Percentiles rank a stretch among this genome's conserved stretches.
These are phyloP conservation scores for Aquatica leii DNA, from an alignment of 2,888 invertebrate species.

Conservation along the genomic window DNA sequence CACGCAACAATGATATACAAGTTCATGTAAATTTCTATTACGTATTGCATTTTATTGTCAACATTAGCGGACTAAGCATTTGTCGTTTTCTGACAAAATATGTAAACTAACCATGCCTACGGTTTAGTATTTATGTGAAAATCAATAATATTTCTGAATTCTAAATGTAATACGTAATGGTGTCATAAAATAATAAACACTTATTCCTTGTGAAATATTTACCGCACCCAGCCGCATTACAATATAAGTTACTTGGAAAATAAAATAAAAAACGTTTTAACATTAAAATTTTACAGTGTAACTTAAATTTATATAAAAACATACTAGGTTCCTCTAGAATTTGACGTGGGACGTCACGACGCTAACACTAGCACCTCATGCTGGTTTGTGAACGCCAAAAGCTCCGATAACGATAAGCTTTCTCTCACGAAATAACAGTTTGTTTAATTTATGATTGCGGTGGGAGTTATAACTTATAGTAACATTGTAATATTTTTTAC, in stretches of 20 bases:
- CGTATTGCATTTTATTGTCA: background rate
- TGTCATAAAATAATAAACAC: background rate
- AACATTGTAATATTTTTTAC: constrained; percentile 52
- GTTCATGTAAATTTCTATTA: constrained; percentile 1
- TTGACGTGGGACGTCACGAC: constrained; percentile 41
- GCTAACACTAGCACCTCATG: constrained; percentile 48
- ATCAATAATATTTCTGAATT: background rate
- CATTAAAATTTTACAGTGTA: constrained; percentile 13
- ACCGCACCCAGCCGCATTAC: too few species aligned
- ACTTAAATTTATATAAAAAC: constrained; percentile 18
- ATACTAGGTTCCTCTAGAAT: constrained; percentile 32
- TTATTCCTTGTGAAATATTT: background rate
- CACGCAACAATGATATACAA: too few species aligned
- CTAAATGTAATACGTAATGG: background rate
- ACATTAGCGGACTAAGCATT: background rate
- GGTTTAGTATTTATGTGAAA: background rate
- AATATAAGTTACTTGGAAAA: too few species aligned
- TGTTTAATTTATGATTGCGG: constrained; percentile 59
- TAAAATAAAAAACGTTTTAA: background rate
- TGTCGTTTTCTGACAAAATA: too few species aligned
- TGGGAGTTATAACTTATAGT: constrained; percentile 59
- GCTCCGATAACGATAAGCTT: constrained; percentile 59
- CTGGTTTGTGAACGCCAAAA: constrained; percentile 53
- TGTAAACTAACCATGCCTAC: background rate
- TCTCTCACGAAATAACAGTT: constrained; percentile 59